Evolutionary conservation across 2,888 invertebrate species (phyloP).

Genomic region (Timandra comae): DNA sequence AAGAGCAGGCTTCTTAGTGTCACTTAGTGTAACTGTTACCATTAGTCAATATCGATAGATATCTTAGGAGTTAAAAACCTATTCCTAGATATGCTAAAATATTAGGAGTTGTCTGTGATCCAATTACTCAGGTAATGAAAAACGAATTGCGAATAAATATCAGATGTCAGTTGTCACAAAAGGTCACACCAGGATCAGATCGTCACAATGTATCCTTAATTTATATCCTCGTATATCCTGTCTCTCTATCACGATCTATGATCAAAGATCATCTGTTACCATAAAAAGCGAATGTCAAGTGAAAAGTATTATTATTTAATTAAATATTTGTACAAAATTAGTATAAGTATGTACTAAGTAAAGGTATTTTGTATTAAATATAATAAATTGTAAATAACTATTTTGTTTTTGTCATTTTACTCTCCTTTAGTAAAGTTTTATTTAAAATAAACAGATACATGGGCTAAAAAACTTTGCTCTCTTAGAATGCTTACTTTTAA

Average conservation of each 20-base stretch:
- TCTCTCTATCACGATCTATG: conserved; percentile 19
- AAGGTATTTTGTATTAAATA: conserved; percentile 51
- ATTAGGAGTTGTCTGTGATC: conserved; percentile 16
- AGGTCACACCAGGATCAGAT: too few species aligned
- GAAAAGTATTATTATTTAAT: conserved; percentile 34
- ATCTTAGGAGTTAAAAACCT: conserved; percentile 11
- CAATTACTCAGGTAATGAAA: conserved; percentile 1
- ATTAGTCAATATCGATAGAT: conserved; percentile 36
- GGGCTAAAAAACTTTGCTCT: too few species aligned
- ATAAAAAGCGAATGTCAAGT: conserved; percentile 16
- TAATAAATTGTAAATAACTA: conserved; percentile 57
- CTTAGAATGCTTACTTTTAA: too few species aligned
- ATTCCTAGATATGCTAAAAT: too few species aligned
- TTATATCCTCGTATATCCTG: neutral
- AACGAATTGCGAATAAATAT: neutral
- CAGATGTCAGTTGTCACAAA: too few species aligned
- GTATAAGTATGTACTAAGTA: conserved; percentile 48
- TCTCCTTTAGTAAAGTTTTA: neutral
- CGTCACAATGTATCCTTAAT: too few species aligned
- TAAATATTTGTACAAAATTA: conserved; percentile 58
- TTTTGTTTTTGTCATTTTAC: conserved; percentile 18
- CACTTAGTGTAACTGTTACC: conserved; percentile 27
- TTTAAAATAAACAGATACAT: neutral
- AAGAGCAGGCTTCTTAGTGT: conserved; percentile 8
- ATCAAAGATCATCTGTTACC: conserved; percentile 14